A percentile compares a stretch with the other conserved stretches of the same genome.
These are phyloP conservation scores for Halichoeres trimaculatus DNA, from an alignment of 2,113 vertebrate species.

Conservation along the genomic window DNA sequence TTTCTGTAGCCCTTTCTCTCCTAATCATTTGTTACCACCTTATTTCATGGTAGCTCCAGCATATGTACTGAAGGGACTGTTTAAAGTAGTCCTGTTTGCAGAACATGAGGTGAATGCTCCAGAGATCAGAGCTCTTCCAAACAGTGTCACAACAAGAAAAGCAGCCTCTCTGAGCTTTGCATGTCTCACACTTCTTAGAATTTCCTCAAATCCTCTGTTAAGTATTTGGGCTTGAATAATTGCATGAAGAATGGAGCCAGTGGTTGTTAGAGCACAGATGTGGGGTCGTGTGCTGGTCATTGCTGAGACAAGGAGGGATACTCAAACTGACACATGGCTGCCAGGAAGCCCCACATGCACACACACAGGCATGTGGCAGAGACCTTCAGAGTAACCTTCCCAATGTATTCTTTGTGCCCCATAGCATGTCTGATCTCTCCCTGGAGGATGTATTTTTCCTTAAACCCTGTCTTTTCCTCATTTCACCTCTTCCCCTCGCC, in stretches of 20 bases:
- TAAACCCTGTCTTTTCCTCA: conserved; percentile 20
- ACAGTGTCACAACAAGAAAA: conserved; percentile 19
- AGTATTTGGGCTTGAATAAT: neutral
- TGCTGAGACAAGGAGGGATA: conserved; percentile 10
- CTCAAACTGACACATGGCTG: conserved; percentile 5
- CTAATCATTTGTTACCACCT: neutral
- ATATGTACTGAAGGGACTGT: neutral
- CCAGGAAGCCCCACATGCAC: conserved; percentile 5
- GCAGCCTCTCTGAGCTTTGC: neutral
- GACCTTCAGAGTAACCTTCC: conserved; percentile 6
- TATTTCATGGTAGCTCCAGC: neutral
- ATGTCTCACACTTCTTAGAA: neutral
- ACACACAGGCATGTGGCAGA: neutral
- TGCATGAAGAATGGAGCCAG: neutral
- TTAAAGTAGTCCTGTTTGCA: neutral
- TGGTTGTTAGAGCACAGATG: conserved; percentile 2
- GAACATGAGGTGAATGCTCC: conserved; percentile 32
- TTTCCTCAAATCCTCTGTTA: neutral
- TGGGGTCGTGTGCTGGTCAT: conserved; percentile 22
- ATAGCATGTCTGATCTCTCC: conserved; percentile 26
- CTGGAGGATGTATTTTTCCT: conserved; percentile 18
- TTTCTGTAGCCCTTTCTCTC: neutral
- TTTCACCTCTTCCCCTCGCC: conserved; percentile 20
- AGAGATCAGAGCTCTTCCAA: conserved; percentile 18
- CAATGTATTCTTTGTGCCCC: conserved; percentile 23